Percentiles rank a stretch among this genome's conserved stretches.
These are phyloP conservation scores for Umimayanthus kanabou DNA, from an alignment of 92 coral and sea anemone genomes.

Conservation along the genomic window DNA sequence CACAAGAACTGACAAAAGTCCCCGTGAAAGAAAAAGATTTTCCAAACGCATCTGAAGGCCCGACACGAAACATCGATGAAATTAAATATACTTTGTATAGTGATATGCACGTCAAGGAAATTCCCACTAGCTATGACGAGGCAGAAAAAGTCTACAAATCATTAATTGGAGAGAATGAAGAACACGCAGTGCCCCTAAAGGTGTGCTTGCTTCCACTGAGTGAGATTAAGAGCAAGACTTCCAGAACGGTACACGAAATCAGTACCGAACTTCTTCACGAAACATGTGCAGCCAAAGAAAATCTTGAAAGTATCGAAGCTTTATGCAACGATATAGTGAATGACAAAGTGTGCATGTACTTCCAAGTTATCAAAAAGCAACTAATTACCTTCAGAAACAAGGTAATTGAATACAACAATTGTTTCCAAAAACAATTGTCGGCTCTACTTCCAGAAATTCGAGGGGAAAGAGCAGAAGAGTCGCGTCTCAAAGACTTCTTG, in stretches of 20 bases:
- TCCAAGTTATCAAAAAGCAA: constrained; percentile 37
- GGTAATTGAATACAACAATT: background rate
- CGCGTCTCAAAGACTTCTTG: constrained; percentile 19
- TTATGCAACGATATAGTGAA: constrained; percentile 44
- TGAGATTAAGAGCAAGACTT: constrained; percentile 25
- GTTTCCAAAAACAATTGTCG: constrained; percentile 41
- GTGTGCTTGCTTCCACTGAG: constrained; percentile 40
- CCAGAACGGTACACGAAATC: constrained; percentile 43
- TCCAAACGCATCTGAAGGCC: constrained; percentile 27
- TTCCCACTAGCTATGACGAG: constrained; percentile 44
- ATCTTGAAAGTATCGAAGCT: constrained; percentile 27
- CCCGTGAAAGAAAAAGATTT: constrained; percentile 24
- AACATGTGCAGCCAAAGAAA: constrained; percentile 23
- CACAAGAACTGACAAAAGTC: constrained; percentile 37
- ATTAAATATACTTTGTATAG: constrained; percentile 48
- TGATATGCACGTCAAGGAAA: constrained; percentile 32
- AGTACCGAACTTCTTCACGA: constrained; percentile 32
- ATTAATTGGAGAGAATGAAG: constrained; percentile 50
- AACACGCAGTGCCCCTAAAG: constrained; percentile 40
- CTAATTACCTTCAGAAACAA: constrained; percentile 22
- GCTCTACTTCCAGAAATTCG: constrained; percentile 39
- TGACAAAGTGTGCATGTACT: constrained; percentile 34
- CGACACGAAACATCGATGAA: constrained; percentile 33
- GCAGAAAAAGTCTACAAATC: constrained; percentile 51
- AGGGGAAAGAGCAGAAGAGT: constrained; percentile 31